Conservation (phyloP, 2,797 vertebrate species). For the Furcifer pardalis region DNA sequence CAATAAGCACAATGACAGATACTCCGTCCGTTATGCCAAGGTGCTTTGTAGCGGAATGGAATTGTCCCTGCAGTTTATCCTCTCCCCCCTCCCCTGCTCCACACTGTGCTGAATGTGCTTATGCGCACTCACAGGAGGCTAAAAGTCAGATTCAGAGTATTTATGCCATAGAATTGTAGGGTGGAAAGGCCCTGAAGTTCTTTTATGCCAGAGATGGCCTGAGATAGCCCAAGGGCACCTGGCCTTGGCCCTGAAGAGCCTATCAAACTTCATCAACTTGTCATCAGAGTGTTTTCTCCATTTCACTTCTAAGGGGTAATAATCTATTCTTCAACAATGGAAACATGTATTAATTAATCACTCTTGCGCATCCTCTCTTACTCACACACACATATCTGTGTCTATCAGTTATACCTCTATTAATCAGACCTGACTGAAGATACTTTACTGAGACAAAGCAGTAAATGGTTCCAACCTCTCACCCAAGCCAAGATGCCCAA, state of each 20-base stretch:
- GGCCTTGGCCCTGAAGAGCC: not conserved
- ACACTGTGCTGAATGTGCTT: slow-evolving; percentile 5
- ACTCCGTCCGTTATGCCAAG: not conserved
- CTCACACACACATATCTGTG: too few species aligned
- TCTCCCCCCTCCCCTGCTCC: not conserved
- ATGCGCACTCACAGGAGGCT: slow-evolving; percentile 6
- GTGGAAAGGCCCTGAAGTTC: not conserved
- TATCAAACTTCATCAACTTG: not conserved
- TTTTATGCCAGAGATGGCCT: not conserved
- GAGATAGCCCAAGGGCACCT: not conserved
- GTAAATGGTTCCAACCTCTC: not conserved
- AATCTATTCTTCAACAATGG: not conserved
- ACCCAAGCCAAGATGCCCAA: too few species aligned
- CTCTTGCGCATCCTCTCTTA: too few species aligned
- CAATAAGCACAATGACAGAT: slow-evolving; percentile 33
- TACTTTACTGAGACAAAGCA: not conserved
- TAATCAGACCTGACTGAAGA: not conserved
- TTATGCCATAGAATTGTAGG: slow-evolving; percentile 7
- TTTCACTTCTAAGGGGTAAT: slow-evolving; percentile 6
- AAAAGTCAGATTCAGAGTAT: slow-evolving; percentile 6
- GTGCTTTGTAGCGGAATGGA: slow-evolving; percentile 25
- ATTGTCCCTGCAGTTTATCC: slow-evolving; percentile 22
- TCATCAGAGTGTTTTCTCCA: not conserved
- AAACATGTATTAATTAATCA: not conserved
- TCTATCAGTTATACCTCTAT: not conserved